Base-by-base conservation (phyloP, 2,113 vertebrate genomes). In the Jacana jacana region DNA sequence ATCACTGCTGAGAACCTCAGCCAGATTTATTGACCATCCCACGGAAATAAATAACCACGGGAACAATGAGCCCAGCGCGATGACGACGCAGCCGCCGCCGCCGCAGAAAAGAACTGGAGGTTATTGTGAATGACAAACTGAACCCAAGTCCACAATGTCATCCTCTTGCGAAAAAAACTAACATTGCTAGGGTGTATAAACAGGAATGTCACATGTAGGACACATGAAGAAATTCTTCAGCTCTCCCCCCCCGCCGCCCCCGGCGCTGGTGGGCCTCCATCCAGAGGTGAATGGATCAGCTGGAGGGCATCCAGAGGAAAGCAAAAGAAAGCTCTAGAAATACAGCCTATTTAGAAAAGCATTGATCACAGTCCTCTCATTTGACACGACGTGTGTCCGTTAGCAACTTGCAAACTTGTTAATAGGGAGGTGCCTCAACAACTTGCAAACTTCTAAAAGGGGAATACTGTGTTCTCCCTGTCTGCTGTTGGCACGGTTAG, bases 91-190 rank as follows among this genome's bases (percentile, higher is more conserved):
- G 65, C n/a, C n/a, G n/a, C n/a, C 44, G 51, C 39, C 12, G 77
- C 77, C 76, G 48, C 69, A 87, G 78, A 48, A 92, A 94, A 87
- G 86, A 95, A 87, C 86, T 52, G 73, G 89, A 87, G 93, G 94
- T 95, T 93, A 84, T 55, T 91, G 81, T 92, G 84, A 89, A 84
- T 79, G 70, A 40, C 91, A 94, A 95, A 93, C 57, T 95, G 93
- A 91, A 96, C 95, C 79, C 57, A 28, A 91, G 95, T 96, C 73
- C 94, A 87, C 86, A 76, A 24, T 93, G 93, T 95, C 81, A 89
- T 79, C 84, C 81, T 81, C 16, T 97, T 97, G 96, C 95, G 93
- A 91, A 97, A 97, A 95, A 95, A 96, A 22, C 96, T 92, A 97
- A 97, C 95, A 96, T 91, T 93, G 73, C 73, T 65, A 58, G 42